These are phyloP conservation scores for Phalacrocorax pelagicus DNA, from an alignment of 2,113 vertebrate species.

Conservation along the genomic window DNA sequence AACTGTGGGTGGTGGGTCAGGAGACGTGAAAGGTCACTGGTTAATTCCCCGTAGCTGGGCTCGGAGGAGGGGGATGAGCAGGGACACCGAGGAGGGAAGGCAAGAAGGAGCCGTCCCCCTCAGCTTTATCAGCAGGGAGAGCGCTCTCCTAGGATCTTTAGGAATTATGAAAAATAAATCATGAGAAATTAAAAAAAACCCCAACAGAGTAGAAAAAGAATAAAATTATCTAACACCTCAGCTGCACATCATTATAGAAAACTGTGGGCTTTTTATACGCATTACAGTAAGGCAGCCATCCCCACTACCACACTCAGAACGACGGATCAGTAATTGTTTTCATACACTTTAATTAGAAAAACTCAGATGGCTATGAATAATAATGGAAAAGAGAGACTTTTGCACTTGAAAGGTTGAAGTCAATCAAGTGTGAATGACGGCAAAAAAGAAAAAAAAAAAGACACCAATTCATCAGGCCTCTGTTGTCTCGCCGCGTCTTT, in stretches of 20 bases:
- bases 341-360: conserved; percentile 89
- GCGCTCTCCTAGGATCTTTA: conserved; percentile 67
- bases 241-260: conserved; percentile 79
- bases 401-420: conserved; percentile 90
- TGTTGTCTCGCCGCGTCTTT: conserved; percentile 89
- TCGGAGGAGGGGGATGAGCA: not conserved
- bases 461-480: conserved; percentile 86
- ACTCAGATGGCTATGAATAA: conserved; percentile 90
- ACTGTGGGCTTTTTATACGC: conserved; percentile 73
- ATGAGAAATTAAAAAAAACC: conserved; percentile 72
- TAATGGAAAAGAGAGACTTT: conserved; percentile 87
- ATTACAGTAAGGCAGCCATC: conserved; percentile 76
- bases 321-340: conserved; percentile 86
- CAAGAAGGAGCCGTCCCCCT: conserved; percentile 4
- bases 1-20: conserved; percentile 36
- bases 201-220: conserved; percentile 80
- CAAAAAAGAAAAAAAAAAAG: conserved; percentile 81
- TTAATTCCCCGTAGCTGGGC: conserved; percentile 60
- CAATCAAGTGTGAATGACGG: conserved; percentile 92
- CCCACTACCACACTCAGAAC: conserved; percentile 77
- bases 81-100: not conserved
- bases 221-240: conserved; percentile 81
- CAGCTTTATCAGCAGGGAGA: conserved; percentile 65
- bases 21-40: conserved; percentile 69
- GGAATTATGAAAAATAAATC: conserved; percentile 77